A percentile compares a stretch with the other conserved stretches of the same genome.
Conservation (phyloP, 2,113 vertebrate species). For the Odocoileus hemionus region DNA sequence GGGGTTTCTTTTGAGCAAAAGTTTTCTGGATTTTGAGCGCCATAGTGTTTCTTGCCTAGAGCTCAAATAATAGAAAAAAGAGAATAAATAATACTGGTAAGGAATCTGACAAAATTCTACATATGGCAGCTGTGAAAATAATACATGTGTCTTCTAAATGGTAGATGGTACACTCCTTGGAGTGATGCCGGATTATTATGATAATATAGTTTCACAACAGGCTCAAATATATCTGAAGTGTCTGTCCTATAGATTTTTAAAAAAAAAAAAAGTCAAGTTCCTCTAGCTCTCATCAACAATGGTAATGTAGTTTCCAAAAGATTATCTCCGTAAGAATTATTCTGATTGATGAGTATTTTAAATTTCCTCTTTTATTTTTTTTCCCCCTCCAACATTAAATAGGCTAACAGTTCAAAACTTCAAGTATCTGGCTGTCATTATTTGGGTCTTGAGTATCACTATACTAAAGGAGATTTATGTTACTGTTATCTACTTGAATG, state of each 20-base stretch:
- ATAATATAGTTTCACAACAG: not conserved
- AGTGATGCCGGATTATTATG: not conserved
- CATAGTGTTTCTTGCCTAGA: not conserved
- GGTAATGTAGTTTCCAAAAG: not conserved
- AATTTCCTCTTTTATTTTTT: not conserved
- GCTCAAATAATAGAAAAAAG: not conserved
- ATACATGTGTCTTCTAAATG: not conserved
- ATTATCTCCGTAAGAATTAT: not conserved
- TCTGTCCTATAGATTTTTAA: not conserved
- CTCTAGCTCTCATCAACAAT: not conserved
- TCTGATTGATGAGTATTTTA: not conserved
- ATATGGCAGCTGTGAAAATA: conserved; percentile 48
- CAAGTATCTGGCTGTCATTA: not conserved
- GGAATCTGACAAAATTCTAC: not conserved
- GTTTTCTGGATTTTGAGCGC: not conserved
- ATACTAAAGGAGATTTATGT: not conserved
- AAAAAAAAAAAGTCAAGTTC: not conserved
- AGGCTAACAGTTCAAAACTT: not conserved
- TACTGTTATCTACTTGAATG: not conserved
- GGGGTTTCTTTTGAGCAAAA: not conserved
- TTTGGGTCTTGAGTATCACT: not conserved
- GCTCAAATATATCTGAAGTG: not conserved
- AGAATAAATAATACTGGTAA: not conserved
- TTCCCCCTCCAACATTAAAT: not conserved
- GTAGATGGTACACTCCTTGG: not conserved